Evolutionary conservation across 2,797 vertebrate species (phyloP).

Genomic region (Acanthornis magna): DNA sequence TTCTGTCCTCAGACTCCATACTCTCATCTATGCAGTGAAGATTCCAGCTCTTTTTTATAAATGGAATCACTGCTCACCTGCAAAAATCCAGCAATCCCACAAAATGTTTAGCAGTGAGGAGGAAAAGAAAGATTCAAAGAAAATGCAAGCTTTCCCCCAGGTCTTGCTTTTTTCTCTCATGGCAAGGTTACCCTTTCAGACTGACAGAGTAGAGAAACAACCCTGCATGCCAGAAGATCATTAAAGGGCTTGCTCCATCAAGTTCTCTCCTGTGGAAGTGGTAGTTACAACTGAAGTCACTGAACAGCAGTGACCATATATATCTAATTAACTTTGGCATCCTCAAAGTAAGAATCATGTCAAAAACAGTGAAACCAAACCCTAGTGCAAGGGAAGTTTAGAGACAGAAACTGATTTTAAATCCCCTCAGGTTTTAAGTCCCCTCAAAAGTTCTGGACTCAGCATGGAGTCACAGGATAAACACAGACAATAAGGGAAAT

Average conservation of each 20-base stretch:
- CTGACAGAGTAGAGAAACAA: neutral
- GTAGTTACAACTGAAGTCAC: neutral
- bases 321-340: neutral
- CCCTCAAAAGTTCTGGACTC: neutral
- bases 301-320: neutral
- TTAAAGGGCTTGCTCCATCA: neutral
- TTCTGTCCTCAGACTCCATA: neutral
- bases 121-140: neutral
- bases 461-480: neutral
- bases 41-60: neutral
- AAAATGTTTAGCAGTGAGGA: fast-evolving
- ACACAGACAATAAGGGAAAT: neutral
- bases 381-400: neutral
- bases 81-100: neutral
- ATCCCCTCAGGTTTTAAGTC: neutral
- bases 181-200: neutral
- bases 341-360: neutral
- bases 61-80: neutral
- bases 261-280: neutral
- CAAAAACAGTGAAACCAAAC: neutral
- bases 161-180: neutral
- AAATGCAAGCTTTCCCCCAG: neutral
- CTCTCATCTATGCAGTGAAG: neutral
- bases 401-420: neutral
- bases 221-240: neutral